Percentiles rank a stretch among this genome's conserved stretches.
Conservation (phyloP, 64 coral and sea anemone genomes). For the Orbicella faveolata region DNA sequence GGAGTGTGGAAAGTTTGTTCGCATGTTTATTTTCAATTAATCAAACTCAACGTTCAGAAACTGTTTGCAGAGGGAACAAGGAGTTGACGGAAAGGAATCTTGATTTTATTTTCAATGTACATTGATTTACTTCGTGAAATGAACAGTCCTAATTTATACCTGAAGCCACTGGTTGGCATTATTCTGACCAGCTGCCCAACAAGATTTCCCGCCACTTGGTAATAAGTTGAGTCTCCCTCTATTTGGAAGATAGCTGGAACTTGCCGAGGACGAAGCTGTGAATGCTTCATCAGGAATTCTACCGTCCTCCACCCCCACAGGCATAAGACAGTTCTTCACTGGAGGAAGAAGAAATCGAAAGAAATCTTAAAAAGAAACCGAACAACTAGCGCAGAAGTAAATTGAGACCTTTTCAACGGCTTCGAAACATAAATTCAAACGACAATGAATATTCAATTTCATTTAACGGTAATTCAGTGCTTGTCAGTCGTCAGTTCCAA, state of each 20-base stretch:
- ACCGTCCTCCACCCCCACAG: conserved; percentile 11
- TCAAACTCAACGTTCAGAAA: no score
- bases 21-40: no score
- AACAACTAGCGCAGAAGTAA: not conserved
- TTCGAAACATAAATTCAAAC: no score
- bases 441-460: no score
- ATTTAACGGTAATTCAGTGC: no score
- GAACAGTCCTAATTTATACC: not conserved
- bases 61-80: no score
- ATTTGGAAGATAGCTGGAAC: not conserved
- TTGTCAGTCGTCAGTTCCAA: no score
- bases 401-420: no score
- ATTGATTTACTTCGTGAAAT: no score
- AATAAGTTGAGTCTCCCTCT: not conserved
- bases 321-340: not conserved
- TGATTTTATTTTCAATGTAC: no score
- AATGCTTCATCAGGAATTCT: conserved; percentile 28
- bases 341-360: not conserved
- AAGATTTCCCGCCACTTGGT: conserved; percentile 22
- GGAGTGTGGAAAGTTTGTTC: no score
- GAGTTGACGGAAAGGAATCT: no score
- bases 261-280: not conserved
- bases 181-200: conserved; percentile 12
- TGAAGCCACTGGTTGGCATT: conserved; percentile 21
- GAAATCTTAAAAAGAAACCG: not conserved